Conservation (phyloP, 2,888 invertebrate genomes). For the Caenorhabditis sp. region DNA sequence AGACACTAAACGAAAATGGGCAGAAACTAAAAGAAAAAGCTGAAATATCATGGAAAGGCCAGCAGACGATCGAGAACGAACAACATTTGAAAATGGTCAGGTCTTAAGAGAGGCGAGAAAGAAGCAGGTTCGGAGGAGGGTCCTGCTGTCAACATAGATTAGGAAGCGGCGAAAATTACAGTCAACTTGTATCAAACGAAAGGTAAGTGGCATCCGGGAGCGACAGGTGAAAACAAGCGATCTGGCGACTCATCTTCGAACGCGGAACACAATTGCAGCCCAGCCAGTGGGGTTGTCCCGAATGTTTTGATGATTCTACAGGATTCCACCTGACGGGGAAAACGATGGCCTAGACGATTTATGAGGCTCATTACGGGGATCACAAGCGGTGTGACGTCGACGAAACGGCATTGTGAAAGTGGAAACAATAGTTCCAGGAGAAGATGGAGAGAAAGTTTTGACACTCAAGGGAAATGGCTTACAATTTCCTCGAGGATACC, state of each 20-base stretch:
- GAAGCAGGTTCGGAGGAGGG: conserved; percentile 16
- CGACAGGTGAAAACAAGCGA: conserved; percentile 4
- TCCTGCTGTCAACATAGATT: conserved; percentile 26
- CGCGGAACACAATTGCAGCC: conserved; percentile 5
- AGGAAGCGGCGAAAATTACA: conserved; percentile 23
- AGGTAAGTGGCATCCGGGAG: conserved; percentile 7
- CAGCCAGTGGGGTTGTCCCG: too few relatives aligned
- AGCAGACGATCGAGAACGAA: not conserved
- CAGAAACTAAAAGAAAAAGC: conserved; percentile 2
- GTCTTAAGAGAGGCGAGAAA: not conserved
- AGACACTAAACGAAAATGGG: conserved; percentile 1
- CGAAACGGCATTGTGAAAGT: not conserved
- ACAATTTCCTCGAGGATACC: too few relatives aligned
- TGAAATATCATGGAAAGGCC: not conserved
- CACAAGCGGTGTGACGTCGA: conserved; percentile 25
- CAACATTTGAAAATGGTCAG: not conserved
- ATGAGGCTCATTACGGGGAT: conserved; percentile 18
- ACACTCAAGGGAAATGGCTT: too few relatives aligned
- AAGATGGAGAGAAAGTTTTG: too few relatives aligned
- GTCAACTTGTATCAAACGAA: conserved; percentile 2
- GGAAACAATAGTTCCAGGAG: conserved; percentile 1
- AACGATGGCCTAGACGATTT: not conserved
- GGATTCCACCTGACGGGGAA: conserved; percentile 17
- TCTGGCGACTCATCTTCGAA: conserved; percentile 17
- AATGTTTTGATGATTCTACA: conserved; percentile 27